These are phyloP conservation scores for Danaus melanippus DNA, from an alignment of 1,140 invertebrate species.

Conservation along the genomic window DNA sequence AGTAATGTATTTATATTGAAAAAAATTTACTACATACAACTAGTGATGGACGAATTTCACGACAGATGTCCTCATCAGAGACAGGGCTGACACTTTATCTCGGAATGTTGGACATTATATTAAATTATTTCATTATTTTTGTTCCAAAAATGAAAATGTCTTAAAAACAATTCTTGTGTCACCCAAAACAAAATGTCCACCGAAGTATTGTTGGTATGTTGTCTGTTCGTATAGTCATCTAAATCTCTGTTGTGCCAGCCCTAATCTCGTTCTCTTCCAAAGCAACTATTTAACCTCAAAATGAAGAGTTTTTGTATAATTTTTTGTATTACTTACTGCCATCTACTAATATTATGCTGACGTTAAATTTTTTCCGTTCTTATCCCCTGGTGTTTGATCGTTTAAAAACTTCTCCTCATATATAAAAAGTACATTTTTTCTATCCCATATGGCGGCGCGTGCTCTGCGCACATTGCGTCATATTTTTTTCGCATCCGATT, in stretches of 20 bases:
- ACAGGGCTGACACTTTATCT: constrained; percentile 24
- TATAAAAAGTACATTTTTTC: constrained; percentile 54
- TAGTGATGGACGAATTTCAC: constrained; percentile 36
- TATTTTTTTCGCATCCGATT: constrained; percentile 69
- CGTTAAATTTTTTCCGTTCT: constrained; percentile 63
- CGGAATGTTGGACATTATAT: constrained; percentile 1
- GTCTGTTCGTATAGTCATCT: not conserved
- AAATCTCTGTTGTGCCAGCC: constrained; percentile 24
- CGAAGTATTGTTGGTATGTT: not conserved
- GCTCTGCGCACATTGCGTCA: constrained; percentile 57
- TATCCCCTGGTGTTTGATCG: constrained; percentile 59
- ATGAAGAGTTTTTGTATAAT: constrained; percentile 50
- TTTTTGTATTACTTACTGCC: constrained; percentile 57
- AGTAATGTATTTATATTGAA: too few relatives aligned
- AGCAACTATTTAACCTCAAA: constrained; percentile 65
- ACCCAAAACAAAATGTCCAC: not conserved
- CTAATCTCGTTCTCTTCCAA: constrained; percentile 34
- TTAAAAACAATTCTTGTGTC: not conserved
- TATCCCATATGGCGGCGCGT: constrained; percentile 60
- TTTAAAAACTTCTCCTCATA: constrained; percentile 40
- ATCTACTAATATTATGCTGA: constrained; percentile 69
- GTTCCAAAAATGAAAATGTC: not conserved
- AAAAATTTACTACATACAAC: not conserved
- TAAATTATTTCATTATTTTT: too few relatives aligned
- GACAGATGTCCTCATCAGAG: constrained; percentile 40